Conservation (phyloP, 2,113 vertebrate species). For the Nycticorax nycticorax region DNA sequence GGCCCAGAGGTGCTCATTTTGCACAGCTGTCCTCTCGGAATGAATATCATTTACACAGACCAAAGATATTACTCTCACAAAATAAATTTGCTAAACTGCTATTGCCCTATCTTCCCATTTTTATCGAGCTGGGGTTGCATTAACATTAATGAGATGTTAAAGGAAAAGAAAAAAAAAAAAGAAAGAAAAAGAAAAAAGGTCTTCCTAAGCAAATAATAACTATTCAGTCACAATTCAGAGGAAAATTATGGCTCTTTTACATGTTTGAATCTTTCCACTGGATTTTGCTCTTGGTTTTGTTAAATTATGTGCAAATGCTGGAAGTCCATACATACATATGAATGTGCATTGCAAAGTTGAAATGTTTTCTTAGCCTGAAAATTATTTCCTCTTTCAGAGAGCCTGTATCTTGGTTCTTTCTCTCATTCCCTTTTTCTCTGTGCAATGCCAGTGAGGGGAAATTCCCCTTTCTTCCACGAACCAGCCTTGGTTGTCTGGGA, state of each 20-base stretch:
- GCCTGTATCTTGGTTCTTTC: slow-evolving; percentile 36
- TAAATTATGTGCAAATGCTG: slow-evolving; percentile 46
- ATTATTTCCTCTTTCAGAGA: slow-evolving; percentile 46
- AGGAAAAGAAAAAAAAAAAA: not conserved
- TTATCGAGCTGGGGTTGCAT: slow-evolving; percentile 16
- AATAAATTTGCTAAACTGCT: slow-evolving; percentile 40
- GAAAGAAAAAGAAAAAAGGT: not conserved
- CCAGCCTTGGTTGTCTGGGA: not conserved
- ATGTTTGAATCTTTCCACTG: slow-evolving; percentile 5
- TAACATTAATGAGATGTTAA: slow-evolving; percentile 63
- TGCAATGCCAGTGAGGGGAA: not conserved
- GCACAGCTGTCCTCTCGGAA: not conserved
- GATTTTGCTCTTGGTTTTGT: slow-evolving; percentile 9
- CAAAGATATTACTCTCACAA: slow-evolving; percentile 11
- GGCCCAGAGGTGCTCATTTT: not conserved
- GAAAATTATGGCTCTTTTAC: slow-evolving; percentile 37
- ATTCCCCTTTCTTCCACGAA: not conserved
- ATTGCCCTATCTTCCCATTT: slow-evolving; percentile 36
- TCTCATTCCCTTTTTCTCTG: not conserved
- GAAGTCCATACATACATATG: slow-evolving; percentile 28
- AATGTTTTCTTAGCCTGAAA: slow-evolving; percentile 66
- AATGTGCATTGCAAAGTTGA: slow-evolving; percentile 21
- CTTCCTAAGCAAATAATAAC: slow-evolving; percentile 54
- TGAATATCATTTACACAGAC: not conserved
- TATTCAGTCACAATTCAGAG: slow-evolving; percentile 39